Evolutionary conservation across 1,140 invertebrate genomes (phyloP).

Genomic region (Yoshiicerus persimilis): DNA sequence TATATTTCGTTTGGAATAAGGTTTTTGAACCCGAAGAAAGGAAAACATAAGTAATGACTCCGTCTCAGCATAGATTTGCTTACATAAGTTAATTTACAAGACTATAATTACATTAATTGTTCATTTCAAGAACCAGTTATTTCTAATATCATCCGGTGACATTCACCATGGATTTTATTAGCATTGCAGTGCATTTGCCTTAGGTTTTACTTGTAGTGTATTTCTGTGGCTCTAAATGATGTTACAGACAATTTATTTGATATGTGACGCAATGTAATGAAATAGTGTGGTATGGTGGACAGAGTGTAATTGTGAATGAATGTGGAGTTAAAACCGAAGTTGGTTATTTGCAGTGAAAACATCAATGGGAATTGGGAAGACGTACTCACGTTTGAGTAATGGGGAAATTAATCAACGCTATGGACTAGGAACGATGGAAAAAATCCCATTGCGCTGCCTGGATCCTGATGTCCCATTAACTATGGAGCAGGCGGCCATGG

Average conservation of each 20-base stretch:
- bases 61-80: not conserved
- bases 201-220: no score
- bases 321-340: not conserved
- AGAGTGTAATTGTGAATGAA: not conserved
- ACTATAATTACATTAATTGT: no score
- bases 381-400: constrained; percentile 49
- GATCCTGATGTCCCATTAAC: constrained; percentile 42
- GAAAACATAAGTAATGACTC: not conserved
- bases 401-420: constrained; percentile 49
- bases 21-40: constrained; percentile 12
- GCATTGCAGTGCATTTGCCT: no score
- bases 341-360: constrained; percentile 41
- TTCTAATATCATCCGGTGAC: no score
- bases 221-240: not conserved
- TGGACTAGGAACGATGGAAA: constrained; percentile 39
- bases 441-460: constrained; percentile 42
- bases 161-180: no score
- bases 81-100: no score
- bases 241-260: not conserved
- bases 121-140: no score
- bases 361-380: constrained; percentile 38
- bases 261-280: not conserved
- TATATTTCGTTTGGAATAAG: not conserved
- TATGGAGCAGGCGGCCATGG: constrained; percentile 19
- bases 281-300: not conserved